Conservation (phyloP, 2,113 vertebrate species). For the Siniperca knerii region DNA sequence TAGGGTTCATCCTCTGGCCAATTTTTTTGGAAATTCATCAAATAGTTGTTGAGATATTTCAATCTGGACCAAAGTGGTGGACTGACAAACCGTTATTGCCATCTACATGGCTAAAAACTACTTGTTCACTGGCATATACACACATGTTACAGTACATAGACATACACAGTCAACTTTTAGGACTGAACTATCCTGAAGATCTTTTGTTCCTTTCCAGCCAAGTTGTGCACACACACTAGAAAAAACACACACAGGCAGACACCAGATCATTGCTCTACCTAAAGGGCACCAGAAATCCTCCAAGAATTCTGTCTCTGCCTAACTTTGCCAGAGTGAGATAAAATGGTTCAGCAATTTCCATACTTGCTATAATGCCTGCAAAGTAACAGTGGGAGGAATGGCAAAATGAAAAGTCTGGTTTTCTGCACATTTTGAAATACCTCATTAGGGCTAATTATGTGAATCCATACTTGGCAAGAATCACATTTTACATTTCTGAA, state of each 20-base stretch:
- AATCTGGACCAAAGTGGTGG: no score
- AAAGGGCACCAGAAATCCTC: conserved; percentile 34
- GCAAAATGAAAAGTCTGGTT: conserved; percentile 21
- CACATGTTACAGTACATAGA: background rate
- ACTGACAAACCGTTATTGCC: no score
- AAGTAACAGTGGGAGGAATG: conserved; percentile 42
- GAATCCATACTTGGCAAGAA: conserved; percentile 48
- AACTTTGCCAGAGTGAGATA: conserved; percentile 27
- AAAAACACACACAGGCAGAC: background rate
- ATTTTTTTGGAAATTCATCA: no score
- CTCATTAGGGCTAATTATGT: conserved; percentile 48
- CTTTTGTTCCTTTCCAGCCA: conserved; percentile 4
- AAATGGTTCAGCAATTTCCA: conserved; percentile 39
- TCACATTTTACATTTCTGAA: conserved; percentile 41
- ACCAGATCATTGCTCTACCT: background rate
- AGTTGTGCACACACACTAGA: background rate
- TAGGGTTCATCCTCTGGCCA: no score
- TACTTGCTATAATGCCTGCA: conserved; percentile 18
- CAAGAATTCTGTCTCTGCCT: background rate
- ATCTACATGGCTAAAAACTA: background rate
- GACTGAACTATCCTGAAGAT: background rate
- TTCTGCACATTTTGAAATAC: conserved; percentile 50
- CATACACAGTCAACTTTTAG: background rate
- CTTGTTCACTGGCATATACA: no score
- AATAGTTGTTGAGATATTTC: no score